A percentile compares a stretch with the other conserved stretches of the same genome.
Conservation (phyloP, 2,797 vertebrate genomes). For the Podargus strigoides region DNA sequence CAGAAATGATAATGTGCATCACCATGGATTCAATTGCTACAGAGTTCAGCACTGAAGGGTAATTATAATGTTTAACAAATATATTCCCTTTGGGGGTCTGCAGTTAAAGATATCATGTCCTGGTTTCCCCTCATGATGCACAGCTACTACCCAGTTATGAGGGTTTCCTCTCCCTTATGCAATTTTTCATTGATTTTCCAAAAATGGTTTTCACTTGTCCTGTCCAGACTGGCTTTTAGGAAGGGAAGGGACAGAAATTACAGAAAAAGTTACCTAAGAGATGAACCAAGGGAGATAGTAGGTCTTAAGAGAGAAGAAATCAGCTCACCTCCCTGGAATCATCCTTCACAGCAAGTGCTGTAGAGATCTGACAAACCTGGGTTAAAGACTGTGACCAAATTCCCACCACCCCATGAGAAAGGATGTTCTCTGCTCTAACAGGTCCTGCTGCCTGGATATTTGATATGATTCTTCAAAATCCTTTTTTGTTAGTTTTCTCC, state of each 20-base stretch:
- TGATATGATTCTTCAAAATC: background rate
- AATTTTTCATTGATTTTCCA: background rate
- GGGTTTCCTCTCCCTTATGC: background rate
- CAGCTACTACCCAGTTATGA: background rate
- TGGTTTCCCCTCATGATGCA: constrained; percentile 26
- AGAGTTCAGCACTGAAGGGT: constrained; percentile 73
- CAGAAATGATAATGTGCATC: constrained; percentile 75
- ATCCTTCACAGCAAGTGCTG: background rate
- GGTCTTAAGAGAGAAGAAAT: background rate
- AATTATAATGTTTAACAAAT: constrained; percentile 83
- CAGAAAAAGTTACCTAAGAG: background rate
- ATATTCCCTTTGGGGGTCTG: constrained; percentile 73
- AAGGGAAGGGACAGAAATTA: background rate
- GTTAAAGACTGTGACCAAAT: background rate
- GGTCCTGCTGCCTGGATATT: background rate
- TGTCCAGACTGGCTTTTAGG: background rate
- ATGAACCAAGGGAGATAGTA: background rate
- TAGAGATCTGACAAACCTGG: background rate
- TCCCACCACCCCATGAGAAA: background rate
- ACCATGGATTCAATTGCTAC: constrained; percentile 67
- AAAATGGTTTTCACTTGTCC: background rate
- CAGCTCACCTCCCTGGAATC: background rate
- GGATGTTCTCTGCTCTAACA: background rate
- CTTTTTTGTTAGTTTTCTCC: background rate
- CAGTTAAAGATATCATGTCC: constrained; percentile 68